phyloP scores from a whole-genome alignment of 1,140 invertebrate species.

The Hylaeus volcanicus region DNA sequence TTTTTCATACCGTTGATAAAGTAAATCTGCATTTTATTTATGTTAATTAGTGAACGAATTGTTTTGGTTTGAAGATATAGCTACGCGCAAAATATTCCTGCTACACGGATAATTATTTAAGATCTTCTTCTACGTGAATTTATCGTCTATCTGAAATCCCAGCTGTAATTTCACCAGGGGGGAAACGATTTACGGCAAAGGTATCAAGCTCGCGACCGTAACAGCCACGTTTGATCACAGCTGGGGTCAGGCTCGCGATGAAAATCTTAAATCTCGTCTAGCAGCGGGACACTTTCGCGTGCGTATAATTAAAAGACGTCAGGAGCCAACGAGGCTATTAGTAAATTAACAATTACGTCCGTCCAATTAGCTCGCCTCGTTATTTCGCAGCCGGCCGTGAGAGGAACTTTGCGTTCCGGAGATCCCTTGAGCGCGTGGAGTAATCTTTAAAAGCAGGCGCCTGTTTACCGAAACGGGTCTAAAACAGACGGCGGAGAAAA shows the following conservation, averaged over 20 bases:
- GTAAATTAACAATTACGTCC: constrained; percentile 61
- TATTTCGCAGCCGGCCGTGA: constrained; percentile 14
- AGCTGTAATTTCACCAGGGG: too few relatives aligned
- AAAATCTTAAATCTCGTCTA: constrained; percentile 37
- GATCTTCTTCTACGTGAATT: too few relatives aligned
- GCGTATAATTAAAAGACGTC: constrained; percentile 51
- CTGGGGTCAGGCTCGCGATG: constrained; percentile 24
- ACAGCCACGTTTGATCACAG: not conserved
- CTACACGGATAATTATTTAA: too few relatives aligned
- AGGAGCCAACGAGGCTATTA: constrained; percentile 33
- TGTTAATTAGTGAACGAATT: too few relatives aligned
- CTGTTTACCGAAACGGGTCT: not conserved
- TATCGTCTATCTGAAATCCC: too few relatives aligned
- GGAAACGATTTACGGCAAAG: too few relatives aligned
- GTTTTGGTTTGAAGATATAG: too few relatives aligned
- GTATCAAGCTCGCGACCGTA: too few relatives aligned
- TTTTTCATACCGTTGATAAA: too few relatives aligned
- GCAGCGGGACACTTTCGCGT: not conserved
- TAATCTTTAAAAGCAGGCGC: constrained; percentile 19
- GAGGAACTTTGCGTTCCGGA: constrained; percentile 1
- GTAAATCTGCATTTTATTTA: too few relatives aligned
- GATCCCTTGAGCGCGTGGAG: constrained; percentile 9
- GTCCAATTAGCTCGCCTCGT: constrained; percentile 45
- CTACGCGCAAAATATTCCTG: too few relatives aligned
- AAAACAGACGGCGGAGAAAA: not conserved